These are phyloP conservation scores for Tachypleus tridentatus DNA, from an alignment of 1,140 invertebrate species.

Conservation along the genomic window DNA sequence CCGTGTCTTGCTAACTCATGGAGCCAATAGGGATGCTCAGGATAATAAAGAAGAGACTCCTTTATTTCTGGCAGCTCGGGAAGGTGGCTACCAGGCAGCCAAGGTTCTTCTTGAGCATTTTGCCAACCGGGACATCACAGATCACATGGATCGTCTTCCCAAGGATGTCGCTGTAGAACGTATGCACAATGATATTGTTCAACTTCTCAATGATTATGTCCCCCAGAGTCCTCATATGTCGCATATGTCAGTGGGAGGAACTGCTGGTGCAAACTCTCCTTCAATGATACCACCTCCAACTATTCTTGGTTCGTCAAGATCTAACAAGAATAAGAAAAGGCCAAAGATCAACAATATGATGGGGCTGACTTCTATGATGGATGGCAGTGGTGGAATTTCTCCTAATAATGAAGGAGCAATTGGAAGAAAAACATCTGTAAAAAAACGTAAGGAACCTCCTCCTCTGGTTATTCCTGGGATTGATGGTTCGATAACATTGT, in stretches of 20 bases:
- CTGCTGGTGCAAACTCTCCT: conserved; percentile 51
- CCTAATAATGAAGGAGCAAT: conserved; percentile 14
- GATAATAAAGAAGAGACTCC: conserved; percentile 95
- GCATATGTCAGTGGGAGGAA: conserved; percentile 27
- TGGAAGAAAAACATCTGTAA: conserved; percentile 12
- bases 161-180: conserved; percentile 82
- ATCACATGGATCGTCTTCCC: conserved; percentile 93
- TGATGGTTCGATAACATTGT: conserved; percentile 20
- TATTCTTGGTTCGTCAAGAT: conserved; percentile 36
- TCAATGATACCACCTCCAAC: conserved; percentile 53
- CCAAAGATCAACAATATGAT: conserved; percentile 34
- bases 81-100: conserved; percentile 85
- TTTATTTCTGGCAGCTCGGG: conserved; percentile 81
- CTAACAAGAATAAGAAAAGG: conserved; percentile 56
- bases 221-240: conserved; percentile 57
- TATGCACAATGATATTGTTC: conserved; percentile 84
- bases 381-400: conserved; percentile 5
- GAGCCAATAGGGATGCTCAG: conserved; percentile 90
- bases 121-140: conserved; percentile 91
- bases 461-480: conserved; percentile 20
- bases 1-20: conserved; percentile 76
- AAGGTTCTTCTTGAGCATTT: conserved; percentile 80
- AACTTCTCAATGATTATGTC: conserved; percentile 82
- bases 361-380: too few species aligned
- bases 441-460: conserved; percentile 20